Conservation (phyloP, 2,797 vertebrate genomes). For the Pseudopleuronectes americanus region DNA sequence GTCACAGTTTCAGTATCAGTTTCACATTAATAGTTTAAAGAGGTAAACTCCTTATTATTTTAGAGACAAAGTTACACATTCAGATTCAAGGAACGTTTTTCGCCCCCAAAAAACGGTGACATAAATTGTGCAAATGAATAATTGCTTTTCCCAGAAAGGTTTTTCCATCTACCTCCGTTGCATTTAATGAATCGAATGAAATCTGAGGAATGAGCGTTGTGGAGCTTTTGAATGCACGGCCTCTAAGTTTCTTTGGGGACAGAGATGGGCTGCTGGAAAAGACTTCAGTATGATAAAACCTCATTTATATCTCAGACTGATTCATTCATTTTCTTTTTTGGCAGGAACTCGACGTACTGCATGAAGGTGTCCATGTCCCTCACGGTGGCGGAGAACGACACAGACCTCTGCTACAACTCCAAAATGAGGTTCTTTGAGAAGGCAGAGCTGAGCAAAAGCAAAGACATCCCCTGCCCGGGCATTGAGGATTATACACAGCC, state of each 20-base stretch:
- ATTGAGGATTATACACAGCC: constrained; percentile 94
- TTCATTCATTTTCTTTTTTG: constrained; percentile 30
- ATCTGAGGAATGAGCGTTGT: constrained; percentile 30
- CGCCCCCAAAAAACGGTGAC: neutral
- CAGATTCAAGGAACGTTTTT: constrained; percentile 10
- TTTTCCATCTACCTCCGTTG: constrained; percentile 6
- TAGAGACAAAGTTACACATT: neutral
- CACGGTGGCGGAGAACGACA: constrained; percentile 96
- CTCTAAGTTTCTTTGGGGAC: constrained; percentile 15
- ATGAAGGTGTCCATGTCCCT: constrained; percentile 99
- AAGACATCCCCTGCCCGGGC: constrained; percentile 94
- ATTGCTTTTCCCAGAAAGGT: constrained; percentile 9
- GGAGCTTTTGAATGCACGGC: constrained; percentile 18
- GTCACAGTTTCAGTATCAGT: neutral
- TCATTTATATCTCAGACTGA: constrained; percentile 16
- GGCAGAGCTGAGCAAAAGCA: constrained; percentile 97
- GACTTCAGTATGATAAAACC: constrained; percentile 7
- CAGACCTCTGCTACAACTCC: constrained; percentile 97
- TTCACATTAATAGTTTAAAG: constrained; percentile 28
- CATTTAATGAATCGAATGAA: constrained; percentile 30
- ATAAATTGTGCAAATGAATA: constrained; percentile 10
- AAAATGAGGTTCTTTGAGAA: constrained; percentile 98
- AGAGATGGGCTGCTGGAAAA: constrained; percentile 15
- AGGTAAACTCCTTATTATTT: constrained; percentile 19
- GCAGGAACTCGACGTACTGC: constrained; percentile 98